phyloP scores from a whole-genome alignment of 2,888 invertebrate genomes.

The Ectemnius cavifrons region DNA sequence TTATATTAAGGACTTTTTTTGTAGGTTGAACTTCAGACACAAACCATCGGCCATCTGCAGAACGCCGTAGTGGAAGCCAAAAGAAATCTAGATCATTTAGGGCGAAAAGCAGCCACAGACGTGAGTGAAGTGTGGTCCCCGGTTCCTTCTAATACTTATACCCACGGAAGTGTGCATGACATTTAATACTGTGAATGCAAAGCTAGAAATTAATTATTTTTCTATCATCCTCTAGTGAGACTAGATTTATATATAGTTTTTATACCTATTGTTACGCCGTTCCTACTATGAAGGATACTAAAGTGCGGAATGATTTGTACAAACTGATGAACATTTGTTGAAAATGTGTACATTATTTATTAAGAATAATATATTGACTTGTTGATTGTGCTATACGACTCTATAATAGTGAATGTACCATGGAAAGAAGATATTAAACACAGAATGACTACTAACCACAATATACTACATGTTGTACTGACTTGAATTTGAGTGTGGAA shows the following conservation, averaged over 20 bases:
- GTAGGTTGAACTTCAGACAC: constrained; percentile 73
- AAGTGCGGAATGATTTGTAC: background rate
- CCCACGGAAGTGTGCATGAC: constrained; percentile 75
- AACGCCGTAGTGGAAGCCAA: constrained; percentile 74
- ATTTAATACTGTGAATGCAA: constrained; percentile 63
- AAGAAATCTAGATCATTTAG: constrained; percentile 71
- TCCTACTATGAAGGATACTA: constrained; percentile 34
- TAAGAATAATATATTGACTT: constrained; percentile 8
- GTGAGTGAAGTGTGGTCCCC: constrained; percentile 74
- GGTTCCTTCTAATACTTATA: constrained; percentile 70
- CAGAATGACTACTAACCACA: background rate
- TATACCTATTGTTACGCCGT: constrained; percentile 6
- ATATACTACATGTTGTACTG: too few species aligned
- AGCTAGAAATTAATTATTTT: constrained; percentile 1
- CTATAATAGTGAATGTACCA: too few species aligned
- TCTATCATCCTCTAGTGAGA: constrained; percentile 8
- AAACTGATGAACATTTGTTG: too few species aligned
- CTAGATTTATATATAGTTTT: constrained; percentile 25
- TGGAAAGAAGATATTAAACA: too few species aligned
- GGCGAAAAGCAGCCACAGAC: constrained; percentile 70
- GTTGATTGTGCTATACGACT: background rate
- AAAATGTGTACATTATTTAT: background rate
- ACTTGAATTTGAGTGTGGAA: too few species aligned
- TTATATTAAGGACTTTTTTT: constrained; percentile 18
- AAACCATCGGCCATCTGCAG: constrained; percentile 74